Evolutionary conservation across 2,113 vertebrate species (phyloP), one percentile per base, ranked within the genome.

Genomic region (Cyphomyrus discorhynchus): DNA sequence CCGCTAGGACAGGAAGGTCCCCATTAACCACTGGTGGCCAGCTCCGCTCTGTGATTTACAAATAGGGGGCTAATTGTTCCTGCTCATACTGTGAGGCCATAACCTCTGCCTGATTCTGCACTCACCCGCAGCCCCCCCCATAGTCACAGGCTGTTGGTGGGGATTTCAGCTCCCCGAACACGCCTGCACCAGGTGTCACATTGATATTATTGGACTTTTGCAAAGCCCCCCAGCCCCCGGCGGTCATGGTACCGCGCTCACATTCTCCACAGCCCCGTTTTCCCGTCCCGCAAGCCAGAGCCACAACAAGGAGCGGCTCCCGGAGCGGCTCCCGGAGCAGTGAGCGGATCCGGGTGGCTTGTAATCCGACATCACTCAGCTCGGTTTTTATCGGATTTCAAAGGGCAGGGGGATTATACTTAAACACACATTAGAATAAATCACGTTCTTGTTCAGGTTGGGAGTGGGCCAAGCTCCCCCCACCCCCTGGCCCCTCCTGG

Each of bases 1-100:
- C 83, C 92, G 93, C 93, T 94, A 92, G 92, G 93, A 93, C 92
- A 88, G 91, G 90, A 92, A 93, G 92, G 93, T 92, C 94, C 93
- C 92, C 92, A 93, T 93, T 94, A 92, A 92, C 91, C 93, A 91
- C 92, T 92, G 88, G 93, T 91, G 93, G 92, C 94, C 93, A 94
- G 91, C 93, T 94, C 93, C 27, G 88, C 90, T 91, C 92, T 93
- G 62, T 94, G 92, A 95, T 94, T 94, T 92, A 49, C 89, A 89
- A 89, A 91, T 91, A 91, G 87, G 91, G 89, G 92, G 92, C 93
- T 94, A 95, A 95, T 94, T 94, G 92, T 93, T 93, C 93, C 15
- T 91, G 92, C 91, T 94, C 91, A 92, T 92, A 92, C 92, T 94
- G 93, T 92, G 91, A 92, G 84, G 91, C 92, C 53, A 46, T 86